These are phyloP conservation scores for Mormyrus lacerda DNA, from an alignment of 2,113 vertebrate genomes.

Conservation along the genomic window DNA sequence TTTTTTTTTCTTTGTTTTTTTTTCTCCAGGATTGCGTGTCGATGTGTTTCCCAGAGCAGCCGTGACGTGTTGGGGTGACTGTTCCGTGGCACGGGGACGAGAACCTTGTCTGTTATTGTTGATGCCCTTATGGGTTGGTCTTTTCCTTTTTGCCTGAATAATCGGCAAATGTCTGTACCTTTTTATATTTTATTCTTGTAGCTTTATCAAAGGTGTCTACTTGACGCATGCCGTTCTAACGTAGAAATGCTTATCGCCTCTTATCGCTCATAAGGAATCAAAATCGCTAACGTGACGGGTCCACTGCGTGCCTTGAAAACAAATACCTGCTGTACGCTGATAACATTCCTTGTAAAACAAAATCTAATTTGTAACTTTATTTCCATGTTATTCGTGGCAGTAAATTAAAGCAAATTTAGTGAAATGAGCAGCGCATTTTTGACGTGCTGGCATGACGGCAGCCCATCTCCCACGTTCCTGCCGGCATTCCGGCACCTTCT, in stretches of 20 bases:
- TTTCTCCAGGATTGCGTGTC: too few relatives aligned
- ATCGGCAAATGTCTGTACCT: background rate
- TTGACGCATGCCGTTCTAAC: background rate
- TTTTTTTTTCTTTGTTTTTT: too few relatives aligned
- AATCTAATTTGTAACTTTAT: background rate
- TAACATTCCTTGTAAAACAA: background rate
- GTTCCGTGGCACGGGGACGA: too few relatives aligned
- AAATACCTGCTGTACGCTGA: background rate
- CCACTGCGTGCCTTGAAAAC: background rate
- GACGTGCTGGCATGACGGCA: background rate
- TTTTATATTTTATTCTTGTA: background rate
- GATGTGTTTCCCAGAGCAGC: background rate
- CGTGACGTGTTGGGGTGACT: background rate
- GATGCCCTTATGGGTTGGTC: background rate
- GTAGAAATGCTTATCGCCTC: background rate
- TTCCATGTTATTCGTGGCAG: background rate
- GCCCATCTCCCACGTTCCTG: background rate
- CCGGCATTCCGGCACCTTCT: background rate
- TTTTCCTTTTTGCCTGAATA: background rate
- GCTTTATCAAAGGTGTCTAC: background rate
- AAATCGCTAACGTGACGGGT: background rate
- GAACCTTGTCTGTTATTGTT: background rate
- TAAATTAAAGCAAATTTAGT: background rate
- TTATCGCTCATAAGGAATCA: background rate
- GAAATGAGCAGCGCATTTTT: background rate